phyloP scores from a whole-genome alignment of 1,140 invertebrate species.

The Rhynchophorus ferrugineus region DNA sequence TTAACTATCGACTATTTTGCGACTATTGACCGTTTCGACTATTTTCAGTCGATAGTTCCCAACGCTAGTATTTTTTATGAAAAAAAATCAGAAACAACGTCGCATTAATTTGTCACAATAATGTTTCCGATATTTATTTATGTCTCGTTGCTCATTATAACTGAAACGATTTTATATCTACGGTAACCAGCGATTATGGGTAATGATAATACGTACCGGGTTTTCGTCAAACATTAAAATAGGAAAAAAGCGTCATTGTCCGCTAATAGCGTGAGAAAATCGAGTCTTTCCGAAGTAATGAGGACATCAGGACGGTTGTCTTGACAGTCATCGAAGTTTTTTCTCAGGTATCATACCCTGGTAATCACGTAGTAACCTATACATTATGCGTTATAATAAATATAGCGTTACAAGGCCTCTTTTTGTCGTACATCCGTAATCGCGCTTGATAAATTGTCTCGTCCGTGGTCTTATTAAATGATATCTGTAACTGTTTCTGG shows the following conservation, averaged over 20 bases:
- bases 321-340: not conserved
- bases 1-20: too few species aligned
- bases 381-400: not conserved
- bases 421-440: not conserved
- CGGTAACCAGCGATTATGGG: too few species aligned
- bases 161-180: too few species aligned
- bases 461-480: not conserved
- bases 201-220: too few species aligned
- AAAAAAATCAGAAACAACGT: too few species aligned
- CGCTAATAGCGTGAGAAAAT: not conserved
- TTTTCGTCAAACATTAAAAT: not conserved
- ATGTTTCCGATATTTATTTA: too few species aligned
- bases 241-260: not conserved
- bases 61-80: too few species aligned
- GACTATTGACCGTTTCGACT: too few species aligned
- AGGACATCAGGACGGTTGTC: not conserved
- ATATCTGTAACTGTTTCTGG: not conserved
- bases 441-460: not conserved
- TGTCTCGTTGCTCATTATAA: too few species aligned
- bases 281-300: not conserved
- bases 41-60: too few species aligned
- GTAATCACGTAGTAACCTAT: not conserved
- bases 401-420: not conserved
- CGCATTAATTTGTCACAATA: too few species aligned
- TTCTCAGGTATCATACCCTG: not conserved